phyloP scores from a whole-genome alignment of 2,888 invertebrate species.

The Drosophila borealis region DNA sequence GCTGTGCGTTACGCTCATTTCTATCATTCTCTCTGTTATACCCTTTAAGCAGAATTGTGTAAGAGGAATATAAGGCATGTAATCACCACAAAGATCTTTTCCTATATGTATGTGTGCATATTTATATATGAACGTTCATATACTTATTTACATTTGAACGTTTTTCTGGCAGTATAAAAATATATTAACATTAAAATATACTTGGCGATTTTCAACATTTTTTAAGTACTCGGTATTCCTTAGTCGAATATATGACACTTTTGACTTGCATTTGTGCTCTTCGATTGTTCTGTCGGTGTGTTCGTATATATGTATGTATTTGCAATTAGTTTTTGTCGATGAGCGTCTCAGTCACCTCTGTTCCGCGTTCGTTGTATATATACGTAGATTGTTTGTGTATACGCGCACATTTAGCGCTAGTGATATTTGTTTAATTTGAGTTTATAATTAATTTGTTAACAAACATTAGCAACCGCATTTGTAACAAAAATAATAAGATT shows the following conservation, averaged over 20 bases:
- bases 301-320: conserved; percentile 45
- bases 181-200: background rate
- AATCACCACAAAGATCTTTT: background rate
- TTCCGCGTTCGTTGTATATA: conserved; percentile 28
- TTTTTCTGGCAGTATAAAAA: background rate
- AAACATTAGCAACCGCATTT: conserved; percentile 4
- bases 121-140: background rate
- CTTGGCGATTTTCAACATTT: too few species aligned
- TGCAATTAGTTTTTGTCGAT: conserved; percentile 72
- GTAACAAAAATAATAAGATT: conserved; percentile 17
- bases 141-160: too few species aligned
- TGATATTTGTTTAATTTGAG: conserved; percentile 34
- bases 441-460: conserved; percentile 32
- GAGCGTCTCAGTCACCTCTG: conserved; percentile 36
- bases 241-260: background rate
- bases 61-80: too few species aligned
- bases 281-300: conserved; percentile 8
- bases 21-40: background rate
- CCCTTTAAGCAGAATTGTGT: background rate
- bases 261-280: background rate
- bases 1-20: background rate
- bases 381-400: background rate
- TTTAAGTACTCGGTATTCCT: background rate
- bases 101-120: background rate
- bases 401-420: conserved; percentile 15